A percentile compares a stretch with the other conserved stretches of the same genome.
phyloP scores from a whole-genome alignment of 2,888 invertebrate genomes.

The Eilema sororculum region DNA sequence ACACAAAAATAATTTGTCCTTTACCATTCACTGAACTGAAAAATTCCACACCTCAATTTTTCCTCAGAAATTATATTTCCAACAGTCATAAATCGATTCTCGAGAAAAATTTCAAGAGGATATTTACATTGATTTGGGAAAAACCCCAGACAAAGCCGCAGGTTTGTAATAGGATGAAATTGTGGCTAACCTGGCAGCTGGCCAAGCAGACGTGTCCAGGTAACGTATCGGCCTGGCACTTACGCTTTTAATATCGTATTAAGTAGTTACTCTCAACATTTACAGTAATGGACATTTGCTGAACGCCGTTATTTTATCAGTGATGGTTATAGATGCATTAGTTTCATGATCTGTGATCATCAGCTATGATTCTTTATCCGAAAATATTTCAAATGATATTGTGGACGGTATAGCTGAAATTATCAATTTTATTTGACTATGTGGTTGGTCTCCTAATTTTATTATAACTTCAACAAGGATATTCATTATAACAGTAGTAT shows the following conservation, averaged over 20 bases:
- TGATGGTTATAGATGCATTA: background rate
- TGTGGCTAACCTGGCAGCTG: conserved; percentile 48
- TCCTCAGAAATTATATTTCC: conserved; percentile 15
- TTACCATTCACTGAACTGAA: background rate
- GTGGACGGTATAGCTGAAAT: background rate
- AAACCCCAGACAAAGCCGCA: conserved; percentile 55
- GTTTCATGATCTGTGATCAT: background rate
- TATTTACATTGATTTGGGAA: conserved; percentile 39
- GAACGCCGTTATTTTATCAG: background rate
- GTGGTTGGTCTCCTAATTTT: no score
- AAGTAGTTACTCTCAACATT: conserved; percentile 27
- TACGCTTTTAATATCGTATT: conserved; percentile 48
- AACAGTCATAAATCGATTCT: conserved; percentile 32
- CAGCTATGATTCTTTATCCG: background rate
- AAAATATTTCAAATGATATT: background rate
- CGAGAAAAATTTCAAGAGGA: conserved; percentile 34
- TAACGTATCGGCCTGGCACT: conserved; percentile 52
- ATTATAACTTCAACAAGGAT: no score
- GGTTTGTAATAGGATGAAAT: conserved; percentile 46
- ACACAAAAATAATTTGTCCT: no score
- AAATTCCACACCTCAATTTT: background rate
- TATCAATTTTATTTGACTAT: no score
- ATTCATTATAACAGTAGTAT: no score
- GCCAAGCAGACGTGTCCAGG: conserved; percentile 58
- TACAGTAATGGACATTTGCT: conserved; percentile 9